Evolutionary conservation across 1,140 invertebrate species (phyloP).

Genomic region (Drosophila erecta): DNA sequence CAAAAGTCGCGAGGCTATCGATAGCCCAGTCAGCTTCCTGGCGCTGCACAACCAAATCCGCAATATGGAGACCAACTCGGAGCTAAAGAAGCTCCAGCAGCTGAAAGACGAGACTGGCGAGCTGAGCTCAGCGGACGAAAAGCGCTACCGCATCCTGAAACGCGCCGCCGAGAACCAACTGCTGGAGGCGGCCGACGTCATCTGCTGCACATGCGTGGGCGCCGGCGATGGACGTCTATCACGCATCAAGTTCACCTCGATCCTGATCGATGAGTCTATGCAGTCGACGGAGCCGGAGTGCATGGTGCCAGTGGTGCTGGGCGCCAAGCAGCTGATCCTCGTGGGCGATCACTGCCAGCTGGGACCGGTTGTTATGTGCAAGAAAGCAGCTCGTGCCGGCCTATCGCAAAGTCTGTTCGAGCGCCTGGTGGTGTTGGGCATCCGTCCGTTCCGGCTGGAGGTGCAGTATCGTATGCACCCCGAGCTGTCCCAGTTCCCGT

Average conservation of each 20-base stretch:
- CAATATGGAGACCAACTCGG: conserved; percentile 95
- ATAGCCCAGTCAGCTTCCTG: conserved; percentile 98
- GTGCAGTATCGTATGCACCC: conserved; percentile 99
- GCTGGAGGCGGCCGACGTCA: conserved; percentile 98
- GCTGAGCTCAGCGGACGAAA: conserved; percentile 96
- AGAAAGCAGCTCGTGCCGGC: conserved; percentile 98
- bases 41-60: conserved; percentile 99
- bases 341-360: conserved; percentile 99
- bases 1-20: conserved; percentile 98
- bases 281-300: conserved; percentile 99
- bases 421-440: conserved; percentile 97
- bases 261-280: conserved; percentile 98
- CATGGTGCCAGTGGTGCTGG: conserved; percentile 99
- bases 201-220: conserved; percentile 99
- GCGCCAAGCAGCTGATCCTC: conserved; percentile 97
- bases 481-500: conserved; percentile 98
- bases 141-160: conserved; percentile 96
- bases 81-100: conserved; percentile 97
- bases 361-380: conserved; percentile 99
- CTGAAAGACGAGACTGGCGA: conserved; percentile 99
- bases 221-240: conserved; percentile 97
- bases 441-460: conserved; percentile 96
- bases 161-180: conserved; percentile 96
- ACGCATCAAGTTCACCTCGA: conserved; percentile 97
- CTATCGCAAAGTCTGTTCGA: conserved; percentile 99